Evolutionary conservation across 2,113 vertebrate species (phyloP).

Genomic region (Gallinago paraguaiae): DNA sequence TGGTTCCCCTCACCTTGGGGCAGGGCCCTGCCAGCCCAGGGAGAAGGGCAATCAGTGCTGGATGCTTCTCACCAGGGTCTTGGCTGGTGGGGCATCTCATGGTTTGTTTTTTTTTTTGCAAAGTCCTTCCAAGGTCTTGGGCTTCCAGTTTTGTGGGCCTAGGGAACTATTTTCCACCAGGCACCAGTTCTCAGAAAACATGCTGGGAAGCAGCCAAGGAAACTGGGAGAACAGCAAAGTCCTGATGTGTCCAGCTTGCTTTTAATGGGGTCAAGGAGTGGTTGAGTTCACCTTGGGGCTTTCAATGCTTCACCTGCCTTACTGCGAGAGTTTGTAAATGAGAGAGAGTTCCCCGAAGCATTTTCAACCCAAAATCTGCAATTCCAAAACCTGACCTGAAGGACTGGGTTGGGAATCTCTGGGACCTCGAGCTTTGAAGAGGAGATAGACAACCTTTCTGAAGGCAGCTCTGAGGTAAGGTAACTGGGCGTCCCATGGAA

Average conservation of each 20-base stretch:
- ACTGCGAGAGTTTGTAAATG: background rate
- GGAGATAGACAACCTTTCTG: background rate
- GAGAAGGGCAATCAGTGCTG: background rate
- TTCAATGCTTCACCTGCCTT: background rate
- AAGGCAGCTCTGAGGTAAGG: background rate
- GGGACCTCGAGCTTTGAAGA: background rate
- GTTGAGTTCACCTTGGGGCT: background rate
- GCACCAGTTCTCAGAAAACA: background rate
- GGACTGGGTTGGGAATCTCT: background rate
- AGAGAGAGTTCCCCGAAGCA: background rate
- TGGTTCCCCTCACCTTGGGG: background rate
- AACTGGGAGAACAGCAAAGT: background rate
- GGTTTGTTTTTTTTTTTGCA: background rate
- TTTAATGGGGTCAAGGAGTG: background rate
- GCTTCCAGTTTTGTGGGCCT: background rate
- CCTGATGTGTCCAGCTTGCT: background rate
- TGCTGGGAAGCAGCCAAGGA: background rate
- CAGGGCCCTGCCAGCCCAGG: background rate
- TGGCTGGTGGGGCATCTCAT: background rate
- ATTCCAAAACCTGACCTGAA: background rate
- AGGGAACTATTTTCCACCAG: conserved; percentile 1
- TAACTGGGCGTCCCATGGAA: background rate
- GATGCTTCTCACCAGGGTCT: background rate
- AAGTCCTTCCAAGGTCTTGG: background rate
- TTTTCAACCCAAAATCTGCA: background rate